Evolutionary conservation across 2,888 invertebrate genomes (phyloP).

Genomic region (Cerastis rubricosa): DNA sequence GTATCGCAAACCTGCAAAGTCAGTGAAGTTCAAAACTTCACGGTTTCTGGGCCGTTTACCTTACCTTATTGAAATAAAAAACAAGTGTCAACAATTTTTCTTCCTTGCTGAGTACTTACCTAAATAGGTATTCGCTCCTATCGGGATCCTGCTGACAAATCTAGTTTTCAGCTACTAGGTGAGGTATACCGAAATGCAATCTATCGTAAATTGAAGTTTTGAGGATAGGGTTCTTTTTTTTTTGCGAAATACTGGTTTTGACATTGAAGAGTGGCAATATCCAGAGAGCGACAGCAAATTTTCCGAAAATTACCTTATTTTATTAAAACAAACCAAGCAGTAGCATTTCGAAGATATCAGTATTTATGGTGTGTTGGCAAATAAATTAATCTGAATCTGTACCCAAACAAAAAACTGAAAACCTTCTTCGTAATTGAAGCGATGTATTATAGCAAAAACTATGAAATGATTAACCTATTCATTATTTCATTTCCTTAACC

Average conservation of each 20-base stretch:
- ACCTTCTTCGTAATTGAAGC: constrained; percentile 46
- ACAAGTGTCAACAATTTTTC: too few species aligned
- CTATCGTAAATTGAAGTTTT: not conserved
- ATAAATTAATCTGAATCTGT: too few species aligned
- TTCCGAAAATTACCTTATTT: not conserved
- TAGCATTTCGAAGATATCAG: not conserved
- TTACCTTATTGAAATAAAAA: too few species aligned
- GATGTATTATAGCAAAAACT: constrained; percentile 52
- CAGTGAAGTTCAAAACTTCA: too few species aligned
- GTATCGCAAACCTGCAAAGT: too few species aligned
- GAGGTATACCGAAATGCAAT: not conserved
- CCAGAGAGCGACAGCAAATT: not conserved
- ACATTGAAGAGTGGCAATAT: not conserved
- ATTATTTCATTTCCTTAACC: constrained; percentile 57
- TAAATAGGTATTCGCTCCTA: not conserved
- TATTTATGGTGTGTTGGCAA: not conserved
- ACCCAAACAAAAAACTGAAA: not conserved
- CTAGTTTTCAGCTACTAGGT: not conserved
- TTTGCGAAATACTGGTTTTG: not conserved
- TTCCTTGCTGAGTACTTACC: not conserved
- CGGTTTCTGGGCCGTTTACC: too few species aligned
- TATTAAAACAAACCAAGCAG: not conserved
- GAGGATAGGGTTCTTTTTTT: not conserved
- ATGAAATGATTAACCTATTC: not conserved
- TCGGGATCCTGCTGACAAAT: not conserved